Percentiles rank a stretch among this genome's conserved stretches.
Evolutionary conservation across 1,140 invertebrate species (phyloP).

Genomic region (Drosophila insularis): DNA sequence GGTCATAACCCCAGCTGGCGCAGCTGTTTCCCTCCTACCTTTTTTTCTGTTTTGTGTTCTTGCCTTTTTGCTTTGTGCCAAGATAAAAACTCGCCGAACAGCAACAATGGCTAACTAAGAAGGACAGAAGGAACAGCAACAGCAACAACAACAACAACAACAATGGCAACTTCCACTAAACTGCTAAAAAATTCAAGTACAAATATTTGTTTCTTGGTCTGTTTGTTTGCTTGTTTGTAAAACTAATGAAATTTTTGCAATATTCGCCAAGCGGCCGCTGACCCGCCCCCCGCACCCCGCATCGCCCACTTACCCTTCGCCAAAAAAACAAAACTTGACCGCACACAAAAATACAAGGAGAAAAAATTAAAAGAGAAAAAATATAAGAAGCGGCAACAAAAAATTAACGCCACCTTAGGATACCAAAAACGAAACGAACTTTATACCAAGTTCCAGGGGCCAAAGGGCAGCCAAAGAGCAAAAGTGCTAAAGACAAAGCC

Average conservation of each 20-base stretch:
- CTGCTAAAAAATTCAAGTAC: slow-evolving; percentile 75
- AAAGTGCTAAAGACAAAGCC: slow-evolving; percentile 65
- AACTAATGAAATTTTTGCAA: slow-evolving; percentile 79
- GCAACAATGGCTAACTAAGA: slow-evolving; percentile 19
- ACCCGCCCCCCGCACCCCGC: slow-evolving; percentile 22
- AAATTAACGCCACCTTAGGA: slow-evolving; percentile 70
- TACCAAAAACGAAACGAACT: slow-evolving; percentile 15
- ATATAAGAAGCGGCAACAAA: slow-evolving; percentile 32
- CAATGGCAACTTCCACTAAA: slow-evolving; percentile 55
- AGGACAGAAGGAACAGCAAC: slow-evolving; percentile 9
- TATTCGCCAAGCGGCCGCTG: slow-evolving; percentile 65
- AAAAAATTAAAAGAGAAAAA: slow-evolving; percentile 70
- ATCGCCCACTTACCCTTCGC: background rate
- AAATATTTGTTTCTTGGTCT: slow-evolving; percentile 78
- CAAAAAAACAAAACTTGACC: slow-evolving; percentile 60
- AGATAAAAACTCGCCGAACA: slow-evolving; percentile 60
- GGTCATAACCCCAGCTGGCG: slow-evolving; percentile 64
- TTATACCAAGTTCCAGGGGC: slow-evolving; percentile 18
- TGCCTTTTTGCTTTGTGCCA: slow-evolving; percentile 18
- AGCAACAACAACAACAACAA: slow-evolving; percentile 37
- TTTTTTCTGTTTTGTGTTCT: slow-evolving; percentile 21
- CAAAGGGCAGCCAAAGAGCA: slow-evolving; percentile 36
- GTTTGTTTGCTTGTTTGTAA: slow-evolving; percentile 79
- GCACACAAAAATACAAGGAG: slow-evolving; percentile 28
- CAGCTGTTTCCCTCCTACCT: slow-evolving; percentile 29